Conservation (phyloP, 2,888 invertebrate species). For the Drosophila emarginata region DNA sequence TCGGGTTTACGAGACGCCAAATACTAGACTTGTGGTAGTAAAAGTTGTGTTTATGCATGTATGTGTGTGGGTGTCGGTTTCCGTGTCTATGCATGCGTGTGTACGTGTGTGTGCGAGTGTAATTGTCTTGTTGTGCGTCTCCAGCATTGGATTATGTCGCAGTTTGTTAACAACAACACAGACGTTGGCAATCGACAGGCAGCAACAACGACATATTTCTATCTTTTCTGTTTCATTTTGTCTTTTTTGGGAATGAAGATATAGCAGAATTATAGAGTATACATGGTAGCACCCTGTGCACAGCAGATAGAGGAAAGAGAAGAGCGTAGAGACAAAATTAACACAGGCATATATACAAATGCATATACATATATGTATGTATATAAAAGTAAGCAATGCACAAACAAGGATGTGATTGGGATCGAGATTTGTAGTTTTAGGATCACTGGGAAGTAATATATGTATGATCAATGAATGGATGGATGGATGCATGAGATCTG, state of each 20-base stretch:
- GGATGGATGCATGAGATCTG: slow-evolving; percentile 5
- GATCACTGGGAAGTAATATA: slow-evolving; percentile 10
- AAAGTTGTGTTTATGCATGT: neutral
- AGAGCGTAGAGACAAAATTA: slow-evolving; percentile 44
- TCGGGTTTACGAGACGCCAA: slow-evolving; percentile 4
- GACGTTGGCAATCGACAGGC: slow-evolving; percentile 77
- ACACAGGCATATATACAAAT: slow-evolving; percentile 26
- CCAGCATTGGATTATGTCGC: slow-evolving; percentile 33
- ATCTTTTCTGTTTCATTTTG: slow-evolving; percentile 25
- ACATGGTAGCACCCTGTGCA: slow-evolving; percentile 49
- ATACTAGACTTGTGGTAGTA: slow-evolving; percentile 2
- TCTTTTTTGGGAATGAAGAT: neutral
- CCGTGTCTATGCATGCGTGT: too few species aligned
- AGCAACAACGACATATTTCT: slow-evolving; percentile 73
- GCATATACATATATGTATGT: neutral
- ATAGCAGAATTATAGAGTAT: neutral
- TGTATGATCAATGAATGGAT: slow-evolving; percentile 6
- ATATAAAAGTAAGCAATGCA: slow-evolving; percentile 6
- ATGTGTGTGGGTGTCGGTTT: slow-evolving; percentile 25
- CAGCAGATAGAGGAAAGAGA: slow-evolving; percentile 39
- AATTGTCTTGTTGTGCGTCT: slow-evolving; percentile 28
- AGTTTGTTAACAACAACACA: slow-evolving; percentile 48
- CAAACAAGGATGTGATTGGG: slow-evolving; percentile 18
- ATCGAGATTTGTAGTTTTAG: slow-evolving; percentile 18
- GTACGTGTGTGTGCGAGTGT: neutral